Base-by-base conservation (phyloP, 2,113 vertebrate genomes). In the Herpetotheres cachinnans region DNA sequence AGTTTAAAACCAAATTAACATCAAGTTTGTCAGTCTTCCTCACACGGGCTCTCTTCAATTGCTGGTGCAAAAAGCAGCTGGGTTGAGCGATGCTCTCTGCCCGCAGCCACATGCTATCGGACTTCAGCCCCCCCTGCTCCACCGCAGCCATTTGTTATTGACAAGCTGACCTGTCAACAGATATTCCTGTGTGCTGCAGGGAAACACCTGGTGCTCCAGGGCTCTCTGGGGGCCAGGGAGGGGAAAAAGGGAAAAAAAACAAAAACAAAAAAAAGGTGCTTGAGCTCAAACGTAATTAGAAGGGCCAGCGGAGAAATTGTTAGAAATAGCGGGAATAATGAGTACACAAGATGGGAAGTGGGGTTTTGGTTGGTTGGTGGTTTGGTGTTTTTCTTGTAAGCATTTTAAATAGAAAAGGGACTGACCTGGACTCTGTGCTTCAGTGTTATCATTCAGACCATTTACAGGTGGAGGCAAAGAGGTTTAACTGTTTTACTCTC, bases 141-240 rank as follows among this genome's bases (percentile, higher is more conserved):
- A 44, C 9, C 1, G 0, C 59, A 20, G 36, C 9, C 0, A 10
- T 9, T 72, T 2, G 7, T 20, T 36, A 10, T 1, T 13, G 21
- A 36, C 13, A 32, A 30, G 16, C 24, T n/a, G 15, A 55, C 0
- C 0, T 3, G 18, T 21, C 78, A 50, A 34, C 21, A 71, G 49
- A 66, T 13, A 30, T 11, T 13, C 12, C 5, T 36, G 47, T 11
- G 2, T 4, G 15, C 6, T 30, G 56, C 77, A 71, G 49, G 78
- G 25, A 70, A 91, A 70, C 46, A 21, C 27, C 21, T 10, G 27
- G 36, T 4, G 26, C 50, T 62, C 29, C 54, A 21, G 70, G 61
- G 78, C 50, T 56, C 52, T 47, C 12, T 27, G 30, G 71, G 44
- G 74, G 34, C 44, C 69, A 44, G 29, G 11, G 36, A 27, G 21